phyloP scores from a whole-genome alignment of 2,888 invertebrate genomes.

The Rhagonycha lutea region DNA sequence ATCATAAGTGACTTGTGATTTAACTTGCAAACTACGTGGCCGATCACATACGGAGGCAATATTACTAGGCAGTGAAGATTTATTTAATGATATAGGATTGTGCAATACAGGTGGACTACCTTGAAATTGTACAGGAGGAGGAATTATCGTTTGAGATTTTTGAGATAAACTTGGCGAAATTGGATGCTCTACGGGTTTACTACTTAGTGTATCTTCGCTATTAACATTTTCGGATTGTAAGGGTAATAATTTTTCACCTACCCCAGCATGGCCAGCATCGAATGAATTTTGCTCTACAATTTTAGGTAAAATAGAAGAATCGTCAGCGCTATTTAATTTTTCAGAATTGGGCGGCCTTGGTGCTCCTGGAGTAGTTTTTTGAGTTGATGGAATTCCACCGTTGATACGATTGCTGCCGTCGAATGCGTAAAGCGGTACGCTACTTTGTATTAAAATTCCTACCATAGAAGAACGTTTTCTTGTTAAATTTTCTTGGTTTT shows the following conservation, averaged over 20 bases:
- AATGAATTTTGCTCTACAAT: slow-evolving; percentile 68
- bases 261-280: slow-evolving; percentile 62
- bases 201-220: slow-evolving; percentile 16
- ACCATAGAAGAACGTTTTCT: slow-evolving; percentile 70
- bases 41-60: slow-evolving; percentile 56
- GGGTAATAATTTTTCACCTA: slow-evolving; percentile 39
- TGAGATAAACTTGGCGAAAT: slow-evolving; percentile 54
- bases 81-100: slow-evolving; percentile 71
- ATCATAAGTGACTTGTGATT: slow-evolving; percentile 66
- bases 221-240: slow-evolving; percentile 38
- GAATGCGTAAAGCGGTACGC: slow-evolving; percentile 56
- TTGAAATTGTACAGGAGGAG: slow-evolving; percentile 75
- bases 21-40: slow-evolving; percentile 61
- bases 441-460: slow-evolving; percentile 71
- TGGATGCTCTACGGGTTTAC: slow-evolving; percentile 39
- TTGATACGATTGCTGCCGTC: slow-evolving; percentile 61
- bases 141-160: slow-evolving; percentile 69
- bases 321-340: slow-evolving; percentile 40
- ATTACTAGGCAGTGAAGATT: slow-evolving; percentile 67
- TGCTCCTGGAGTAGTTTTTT: slow-evolving; percentile 34
- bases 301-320: slow-evolving; percentile 61
- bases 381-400: slow-evolving; percentile 58
- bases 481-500: slow-evolving; percentile 50
- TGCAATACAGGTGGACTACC: slow-evolving; percentile 70
- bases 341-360: slow-evolving; percentile 28